phyloP scores from a whole-genome alignment of 2,888 invertebrate species.

The Drosophila paucipuncta region DNA sequence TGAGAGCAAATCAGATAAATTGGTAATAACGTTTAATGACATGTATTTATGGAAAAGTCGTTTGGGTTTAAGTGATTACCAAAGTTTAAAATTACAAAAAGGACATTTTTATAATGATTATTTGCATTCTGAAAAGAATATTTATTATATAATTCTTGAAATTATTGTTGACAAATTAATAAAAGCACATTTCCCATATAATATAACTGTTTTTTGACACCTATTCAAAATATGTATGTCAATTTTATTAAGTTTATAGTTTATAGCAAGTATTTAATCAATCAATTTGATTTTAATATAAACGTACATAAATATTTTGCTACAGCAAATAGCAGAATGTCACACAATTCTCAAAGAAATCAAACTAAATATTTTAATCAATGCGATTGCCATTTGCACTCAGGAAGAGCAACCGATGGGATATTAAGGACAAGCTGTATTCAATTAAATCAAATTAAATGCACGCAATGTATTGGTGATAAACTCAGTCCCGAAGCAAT shows the following conservation, averaged over 20 bases:
- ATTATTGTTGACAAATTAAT: not conserved
- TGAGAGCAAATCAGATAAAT: conserved; percentile 6
- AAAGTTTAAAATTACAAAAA: not conserved
- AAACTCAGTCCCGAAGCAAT: not conserved
- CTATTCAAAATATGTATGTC: not conserved
- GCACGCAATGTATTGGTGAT: conserved; percentile 15
- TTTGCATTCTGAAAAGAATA: not conserved
- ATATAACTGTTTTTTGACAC: not conserved
- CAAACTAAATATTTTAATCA: not conserved
- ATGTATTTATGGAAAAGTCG: not conserved
- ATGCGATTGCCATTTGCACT: not conserved
- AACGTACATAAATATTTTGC: not conserved
- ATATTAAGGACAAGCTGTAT: not conserved
- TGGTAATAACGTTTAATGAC: conserved; percentile 1
- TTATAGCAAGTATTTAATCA: not conserved
- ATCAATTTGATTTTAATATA: not conserved
- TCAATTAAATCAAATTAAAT: conserved; percentile 9
- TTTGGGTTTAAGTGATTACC: not conserved
- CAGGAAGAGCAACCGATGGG: too few relatives aligned
- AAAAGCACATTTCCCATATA: not conserved
- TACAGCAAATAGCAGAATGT: not conserved
- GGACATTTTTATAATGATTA: not conserved
- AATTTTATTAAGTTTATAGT: not conserved
- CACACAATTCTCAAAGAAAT: not conserved
- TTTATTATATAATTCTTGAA: not conserved